These are phyloP conservation scores for Oryzias dopingdopingensis DNA, from an alignment of 2,797 vertebrate species.

Conservation along the genomic window DNA sequence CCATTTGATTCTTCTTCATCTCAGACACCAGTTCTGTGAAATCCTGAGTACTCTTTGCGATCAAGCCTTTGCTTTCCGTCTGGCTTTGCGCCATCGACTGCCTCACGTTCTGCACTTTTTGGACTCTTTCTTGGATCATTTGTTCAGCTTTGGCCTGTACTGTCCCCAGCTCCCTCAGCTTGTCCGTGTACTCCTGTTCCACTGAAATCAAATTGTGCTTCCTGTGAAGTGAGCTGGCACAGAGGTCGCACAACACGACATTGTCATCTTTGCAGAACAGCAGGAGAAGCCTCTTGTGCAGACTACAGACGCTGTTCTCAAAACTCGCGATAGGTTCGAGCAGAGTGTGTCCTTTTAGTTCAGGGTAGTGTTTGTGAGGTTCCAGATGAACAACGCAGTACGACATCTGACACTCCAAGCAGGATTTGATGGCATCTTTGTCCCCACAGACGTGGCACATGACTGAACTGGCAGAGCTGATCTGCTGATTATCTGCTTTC, in stretches of 20 bases:
- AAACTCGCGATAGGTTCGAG: constrained; percentile 19
- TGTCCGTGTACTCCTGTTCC: background rate
- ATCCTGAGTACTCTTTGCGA: background rate
- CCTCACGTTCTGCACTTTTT: constrained; percentile 22
- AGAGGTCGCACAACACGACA: constrained; percentile 45
- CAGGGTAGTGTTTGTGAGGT: constrained; percentile 38
- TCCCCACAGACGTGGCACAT: constrained; percentile 50
- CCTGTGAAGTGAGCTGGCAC: background rate
- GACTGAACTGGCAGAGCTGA: background rate
- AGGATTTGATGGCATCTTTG: constrained; percentile 49
- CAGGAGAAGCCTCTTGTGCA: constrained; percentile 25
- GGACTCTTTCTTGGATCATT: constrained; percentile 44
- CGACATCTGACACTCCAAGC: constrained; percentile 56
- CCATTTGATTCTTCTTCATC: constrained; percentile 29
- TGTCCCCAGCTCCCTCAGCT: constrained; percentile 20
- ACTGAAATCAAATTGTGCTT: constrained; percentile 18
- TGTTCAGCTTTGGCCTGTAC: constrained; percentile 12
- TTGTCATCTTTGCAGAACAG: constrained; percentile 36
- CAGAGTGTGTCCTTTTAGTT: constrained; percentile 52
- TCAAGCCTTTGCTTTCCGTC: constrained; percentile 17
- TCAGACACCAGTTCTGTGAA: constrained; percentile 25
- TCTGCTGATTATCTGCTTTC: constrained; percentile 1
- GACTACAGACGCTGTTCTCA: constrained; percentile 36
- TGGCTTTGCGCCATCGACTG: constrained; percentile 3
- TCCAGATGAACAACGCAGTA: constrained; percentile 52